phyloP scores from a whole-genome alignment of 2,888 invertebrate species.

The Nemurella pictetii region DNA sequence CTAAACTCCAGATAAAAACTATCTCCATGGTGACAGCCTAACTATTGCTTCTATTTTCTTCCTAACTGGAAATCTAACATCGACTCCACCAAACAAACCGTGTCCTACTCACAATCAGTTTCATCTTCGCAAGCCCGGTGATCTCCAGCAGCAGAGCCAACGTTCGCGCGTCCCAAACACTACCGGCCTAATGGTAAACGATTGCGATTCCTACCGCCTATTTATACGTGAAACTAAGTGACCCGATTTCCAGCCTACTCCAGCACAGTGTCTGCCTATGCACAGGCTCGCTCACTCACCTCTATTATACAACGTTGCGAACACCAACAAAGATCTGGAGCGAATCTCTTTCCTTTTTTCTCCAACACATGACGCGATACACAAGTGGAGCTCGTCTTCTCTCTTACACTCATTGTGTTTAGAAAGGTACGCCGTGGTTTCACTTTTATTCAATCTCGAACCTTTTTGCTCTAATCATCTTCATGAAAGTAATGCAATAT shows the following conservation, averaged over 20 bases:
- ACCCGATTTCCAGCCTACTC: constrained; percentile 7
- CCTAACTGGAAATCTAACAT: too few species aligned
- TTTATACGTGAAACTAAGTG: constrained; percentile 11
- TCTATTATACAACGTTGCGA: background rate
- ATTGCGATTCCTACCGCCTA: background rate
- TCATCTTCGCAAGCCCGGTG: background rate
- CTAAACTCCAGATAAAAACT: too few species aligned
- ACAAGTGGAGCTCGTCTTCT: background rate
- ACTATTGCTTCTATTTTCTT: too few species aligned
- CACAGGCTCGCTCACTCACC: background rate
- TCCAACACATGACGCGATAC: background rate
- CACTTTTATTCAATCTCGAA: background rate
- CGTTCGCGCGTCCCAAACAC: background rate
- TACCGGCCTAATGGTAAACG: constrained; percentile 4
- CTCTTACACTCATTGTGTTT: background rate
- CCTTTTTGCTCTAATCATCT: background rate
- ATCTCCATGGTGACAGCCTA: too few species aligned
- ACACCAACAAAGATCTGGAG: background rate
- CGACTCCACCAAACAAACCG: too few species aligned
- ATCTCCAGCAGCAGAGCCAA: too few species aligned
- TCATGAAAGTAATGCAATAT: background rate
- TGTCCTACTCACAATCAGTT: constrained; percentile 20
- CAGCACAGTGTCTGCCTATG: background rate
- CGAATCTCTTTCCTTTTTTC: background rate
- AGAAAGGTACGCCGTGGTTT: background rate